Conservation (phyloP, 2,113 vertebrate genomes). For the Atlantisia rogersi region DNA sequence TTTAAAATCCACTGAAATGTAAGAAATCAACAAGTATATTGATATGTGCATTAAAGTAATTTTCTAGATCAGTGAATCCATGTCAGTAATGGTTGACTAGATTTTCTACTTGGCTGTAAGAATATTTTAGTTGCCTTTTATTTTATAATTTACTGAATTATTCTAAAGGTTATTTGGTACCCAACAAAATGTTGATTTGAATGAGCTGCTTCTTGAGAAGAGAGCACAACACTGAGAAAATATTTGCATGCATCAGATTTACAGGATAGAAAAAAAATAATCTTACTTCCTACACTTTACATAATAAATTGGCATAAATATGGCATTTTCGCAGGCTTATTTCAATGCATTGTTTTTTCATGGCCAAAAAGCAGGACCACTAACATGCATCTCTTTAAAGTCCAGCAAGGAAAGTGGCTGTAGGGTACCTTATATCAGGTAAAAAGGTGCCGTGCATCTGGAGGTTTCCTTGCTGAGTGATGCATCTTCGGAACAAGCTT, state of each 20-base stretch:
- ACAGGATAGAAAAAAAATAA: background rate
- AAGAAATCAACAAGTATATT: slow-evolving; percentile 72
- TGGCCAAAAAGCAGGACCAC: background rate
- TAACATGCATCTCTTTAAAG: background rate
- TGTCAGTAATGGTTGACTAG: slow-evolving; percentile 55
- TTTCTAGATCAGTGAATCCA: slow-evolving; percentile 76
- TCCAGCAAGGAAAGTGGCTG: background rate
- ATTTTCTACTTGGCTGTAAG: slow-evolving; percentile 50
- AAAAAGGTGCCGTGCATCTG: background rate
- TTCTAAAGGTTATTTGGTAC: slow-evolving; percentile 68
- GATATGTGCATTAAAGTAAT: slow-evolving; percentile 78
- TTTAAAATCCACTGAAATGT: slow-evolving; percentile 48
- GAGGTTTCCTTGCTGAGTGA: background rate
- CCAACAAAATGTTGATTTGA: slow-evolving; percentile 49
- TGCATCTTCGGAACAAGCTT: background rate
- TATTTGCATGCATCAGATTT: background rate
- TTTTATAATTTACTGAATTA: slow-evolving; percentile 67
- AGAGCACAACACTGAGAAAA: background rate
- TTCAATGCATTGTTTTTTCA: background rate
- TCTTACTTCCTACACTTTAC: background rate
- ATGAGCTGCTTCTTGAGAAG: slow-evolving; percentile 20
- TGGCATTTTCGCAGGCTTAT: background rate
- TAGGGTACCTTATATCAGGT: background rate
- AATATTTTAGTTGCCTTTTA: slow-evolving; percentile 58
- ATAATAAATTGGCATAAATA: background rate